phyloP scores from a whole-genome alignment of 2,797 vertebrate species.

The Synaphobranchus kaupii region DNA sequence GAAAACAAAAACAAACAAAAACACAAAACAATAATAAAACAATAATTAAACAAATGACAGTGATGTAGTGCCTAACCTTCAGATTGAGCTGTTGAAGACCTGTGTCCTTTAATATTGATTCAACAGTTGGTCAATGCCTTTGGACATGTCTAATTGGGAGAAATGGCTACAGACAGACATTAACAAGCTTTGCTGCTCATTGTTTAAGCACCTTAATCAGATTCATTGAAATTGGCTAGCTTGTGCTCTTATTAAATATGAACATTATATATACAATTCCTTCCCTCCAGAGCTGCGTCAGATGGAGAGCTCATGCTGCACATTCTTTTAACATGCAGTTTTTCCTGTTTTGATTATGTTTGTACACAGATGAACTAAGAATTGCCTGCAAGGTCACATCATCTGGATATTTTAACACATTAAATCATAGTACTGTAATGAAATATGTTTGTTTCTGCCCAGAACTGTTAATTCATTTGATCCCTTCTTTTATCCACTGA shows the following conservation, averaged over 20 bases:
- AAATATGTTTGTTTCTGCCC: slow-evolving; percentile 39
- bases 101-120: background rate
- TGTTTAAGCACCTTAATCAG: background rate
- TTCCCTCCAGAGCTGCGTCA: background rate
- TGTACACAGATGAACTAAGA: slow-evolving; percentile 20
- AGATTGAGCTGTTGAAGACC: background rate
- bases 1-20: background rate
- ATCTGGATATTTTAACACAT: background rate
- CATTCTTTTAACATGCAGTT: background rate
- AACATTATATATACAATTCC: background rate
- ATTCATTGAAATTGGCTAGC: background rate
- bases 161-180: background rate
- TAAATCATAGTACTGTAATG: slow-evolving; percentile 14
- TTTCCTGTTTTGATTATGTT: slow-evolving; percentile 4
- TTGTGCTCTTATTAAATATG: background rate
- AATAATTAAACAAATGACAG: background rate
- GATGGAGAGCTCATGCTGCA: background rate
- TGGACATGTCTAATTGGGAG: background rate
- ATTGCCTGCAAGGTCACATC: background rate
- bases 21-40: background rate
- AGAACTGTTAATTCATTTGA: slow-evolving; percentile 45
- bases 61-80: slow-evolving; percentile 1
- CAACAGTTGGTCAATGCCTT: background rate
- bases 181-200: background rate
- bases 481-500: slow-evolving; percentile 34